Evolutionary conservation across 1,140 invertebrate species (phyloP), one percentile per base, ranked within the genome.

Genomic region (Bombus confusus): DNA sequence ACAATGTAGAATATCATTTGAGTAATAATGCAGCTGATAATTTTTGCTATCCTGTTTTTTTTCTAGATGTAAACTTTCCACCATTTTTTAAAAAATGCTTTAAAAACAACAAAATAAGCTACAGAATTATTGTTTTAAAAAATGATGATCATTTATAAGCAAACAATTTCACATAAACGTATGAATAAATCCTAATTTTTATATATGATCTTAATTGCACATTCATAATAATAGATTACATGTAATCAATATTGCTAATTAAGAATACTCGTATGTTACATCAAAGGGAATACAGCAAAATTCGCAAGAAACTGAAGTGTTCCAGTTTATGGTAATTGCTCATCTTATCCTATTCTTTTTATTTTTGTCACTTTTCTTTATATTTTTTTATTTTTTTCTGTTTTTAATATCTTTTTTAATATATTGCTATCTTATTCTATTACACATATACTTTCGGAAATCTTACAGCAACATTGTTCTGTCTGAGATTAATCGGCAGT

Each of bases 291-390:
- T 69, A 73, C n/a, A 77, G 80, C 57, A 85, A 73, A 87, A 69
- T 86, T 79, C 52, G 64, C 81, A 79, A 39, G 41, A 87, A 89
- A 87, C 75, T 89, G 79, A 89, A 89, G 62, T 87, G 82, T 75
- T 82, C 62, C 79, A 83, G 39, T 77, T 79, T 66, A 47, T 73
- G 8, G 22, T 83, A 59, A 73, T 79, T 72, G 43, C 81, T 79
- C 79, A 84, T 34, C 31, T 68, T 84, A 86, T n/a, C 28, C 59
- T 73, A 47, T 39, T 80, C 76, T 78, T 72, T 37, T 52, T 64
- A 68, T 81, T 66, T 28, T 71, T 80, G 34, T n/a, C 57, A n/a
- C 34, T 72, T 84, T 80, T 84, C 57, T 57, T 52, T 71, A 39
- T 69, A 57, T 34, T 15, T 57, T 59, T 52, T 72, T 25, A 43